A percentile compares a stretch with the other conserved stretches of the same genome.
Conservation (phyloP, 2,888 invertebrate species). For the Cacoxenus indagator region DNA sequence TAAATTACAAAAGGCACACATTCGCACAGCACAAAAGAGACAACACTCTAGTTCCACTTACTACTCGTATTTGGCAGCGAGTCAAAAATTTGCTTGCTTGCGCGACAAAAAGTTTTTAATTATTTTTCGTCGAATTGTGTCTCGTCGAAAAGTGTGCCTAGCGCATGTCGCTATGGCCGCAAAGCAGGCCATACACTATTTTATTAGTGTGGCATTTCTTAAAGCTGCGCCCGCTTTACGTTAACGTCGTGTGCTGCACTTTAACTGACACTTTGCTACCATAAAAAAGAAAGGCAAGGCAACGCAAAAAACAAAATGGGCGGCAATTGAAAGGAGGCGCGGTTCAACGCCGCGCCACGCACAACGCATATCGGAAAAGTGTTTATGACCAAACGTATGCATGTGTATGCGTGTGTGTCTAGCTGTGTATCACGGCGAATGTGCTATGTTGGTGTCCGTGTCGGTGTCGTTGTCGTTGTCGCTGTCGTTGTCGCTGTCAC, state of each 20-base stretch:
- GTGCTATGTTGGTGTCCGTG: conserved; percentile 29
- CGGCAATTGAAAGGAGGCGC: no score
- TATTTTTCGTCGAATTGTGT: neutral
- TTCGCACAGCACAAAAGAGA: neutral
- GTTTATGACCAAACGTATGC: conserved; percentile 14
- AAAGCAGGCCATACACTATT: neutral
- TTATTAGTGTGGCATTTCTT: neutral
- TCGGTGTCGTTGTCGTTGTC: neutral
- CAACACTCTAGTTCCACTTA: neutral
- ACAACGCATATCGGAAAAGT: conserved; percentile 21
- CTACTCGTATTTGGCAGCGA: neutral
- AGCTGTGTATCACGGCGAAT: conserved; percentile 27
- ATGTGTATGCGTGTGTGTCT: conserved; percentile 26
- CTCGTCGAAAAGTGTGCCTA: neutral
- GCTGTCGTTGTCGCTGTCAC: conserved; percentile 17
- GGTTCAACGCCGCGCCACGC: neutral
- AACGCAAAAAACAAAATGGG: no score
- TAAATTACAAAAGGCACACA: neutral
- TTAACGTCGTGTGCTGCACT: no score
- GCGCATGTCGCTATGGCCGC: neutral
- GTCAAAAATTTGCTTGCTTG: neutral
- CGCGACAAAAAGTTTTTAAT: no score
- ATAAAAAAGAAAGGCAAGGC: no score
- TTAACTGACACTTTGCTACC: no score
- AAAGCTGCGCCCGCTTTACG: neutral